Conservation (phyloP, 2,797 vertebrate species). For the Erithacus rubecula region DNA sequence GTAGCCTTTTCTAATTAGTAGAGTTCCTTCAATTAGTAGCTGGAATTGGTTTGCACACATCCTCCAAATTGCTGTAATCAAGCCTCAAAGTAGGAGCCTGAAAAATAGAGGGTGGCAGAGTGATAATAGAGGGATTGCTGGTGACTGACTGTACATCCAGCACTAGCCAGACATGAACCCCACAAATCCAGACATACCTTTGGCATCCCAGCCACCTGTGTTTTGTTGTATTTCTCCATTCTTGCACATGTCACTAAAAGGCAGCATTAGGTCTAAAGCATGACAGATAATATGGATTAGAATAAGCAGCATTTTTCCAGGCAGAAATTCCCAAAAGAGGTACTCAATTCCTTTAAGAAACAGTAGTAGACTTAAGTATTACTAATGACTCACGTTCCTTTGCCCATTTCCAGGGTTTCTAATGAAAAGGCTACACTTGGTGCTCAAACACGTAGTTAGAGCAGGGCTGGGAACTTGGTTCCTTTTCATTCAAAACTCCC, state of each 20-base stretch:
- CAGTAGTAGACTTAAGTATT: neutral
- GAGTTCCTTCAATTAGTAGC: conserved; percentile 47
- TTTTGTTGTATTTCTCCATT: neutral
- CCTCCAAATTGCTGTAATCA: conserved; percentile 58
- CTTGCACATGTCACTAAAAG: neutral
- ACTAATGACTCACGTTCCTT: neutral
- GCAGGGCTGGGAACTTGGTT: neutral
- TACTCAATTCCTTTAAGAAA: neutral
- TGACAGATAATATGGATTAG: conserved; percentile 31
- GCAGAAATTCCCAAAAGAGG: conserved; percentile 15
- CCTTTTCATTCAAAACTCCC: conserved; percentile 39
- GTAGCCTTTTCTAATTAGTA: conserved; percentile 31
- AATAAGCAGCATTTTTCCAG: neutral
- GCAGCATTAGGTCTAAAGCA: neutral
- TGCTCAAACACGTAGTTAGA: neutral
- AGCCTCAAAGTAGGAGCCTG: neutral
- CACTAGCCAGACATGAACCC: neutral
- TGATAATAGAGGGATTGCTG: neutral
- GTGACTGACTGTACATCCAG: neutral
- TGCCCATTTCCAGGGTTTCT: conserved; percentile 9
- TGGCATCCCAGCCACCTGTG: neutral
- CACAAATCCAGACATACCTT: neutral
- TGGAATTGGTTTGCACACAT: conserved; percentile 39
- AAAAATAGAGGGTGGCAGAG: conserved; percentile 17
- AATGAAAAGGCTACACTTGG: conserved; percentile 5